phyloP scores from a whole-genome alignment of 2,113 vertebrate species.

The Elachura formosa region DNA sequence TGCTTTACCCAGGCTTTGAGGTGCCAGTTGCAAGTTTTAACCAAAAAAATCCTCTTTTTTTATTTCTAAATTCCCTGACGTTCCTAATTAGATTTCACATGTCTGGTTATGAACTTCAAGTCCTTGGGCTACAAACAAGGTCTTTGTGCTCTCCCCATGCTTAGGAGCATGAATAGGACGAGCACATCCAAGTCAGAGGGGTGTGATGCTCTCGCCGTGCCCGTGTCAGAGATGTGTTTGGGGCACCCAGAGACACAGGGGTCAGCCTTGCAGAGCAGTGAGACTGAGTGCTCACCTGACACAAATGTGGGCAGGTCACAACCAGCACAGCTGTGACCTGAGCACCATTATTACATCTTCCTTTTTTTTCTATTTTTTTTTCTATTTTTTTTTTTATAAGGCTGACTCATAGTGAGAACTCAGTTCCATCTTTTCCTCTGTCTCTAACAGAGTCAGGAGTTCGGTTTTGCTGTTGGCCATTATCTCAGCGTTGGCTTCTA shows the following conservation, averaged over 20 bases:
- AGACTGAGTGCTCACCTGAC: not conserved
- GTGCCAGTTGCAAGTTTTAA: not conserved
- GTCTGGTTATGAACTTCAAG: constrained; percentile 12
- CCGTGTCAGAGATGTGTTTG: not conserved
- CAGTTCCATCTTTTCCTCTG: not conserved
- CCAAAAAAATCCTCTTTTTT: not conserved
- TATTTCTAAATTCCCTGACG: not conserved
- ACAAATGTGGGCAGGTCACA: not conserved
- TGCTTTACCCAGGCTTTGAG: not conserved
- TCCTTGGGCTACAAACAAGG: not conserved
- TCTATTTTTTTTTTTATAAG: not conserved
- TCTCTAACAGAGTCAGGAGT: not conserved
- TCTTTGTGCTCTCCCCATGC: constrained; percentile 2
- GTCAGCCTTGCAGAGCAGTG: not conserved
- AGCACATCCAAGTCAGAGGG: constrained; percentile 37
- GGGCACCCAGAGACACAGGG: not conserved
- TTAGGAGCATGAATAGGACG: not conserved
- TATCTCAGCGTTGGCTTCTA: not conserved
- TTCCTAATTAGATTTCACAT: constrained; percentile 37
- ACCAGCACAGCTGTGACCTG: not conserved
- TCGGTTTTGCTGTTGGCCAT: not conserved
- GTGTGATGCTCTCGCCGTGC: not conserved
- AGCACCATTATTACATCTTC: not conserved
- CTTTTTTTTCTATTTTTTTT: not conserved
- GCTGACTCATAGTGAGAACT: not conserved